These are phyloP conservation scores for Drosophila differens DNA, from an alignment of 2,888 invertebrate genomes.

Conservation along the genomic window DNA sequence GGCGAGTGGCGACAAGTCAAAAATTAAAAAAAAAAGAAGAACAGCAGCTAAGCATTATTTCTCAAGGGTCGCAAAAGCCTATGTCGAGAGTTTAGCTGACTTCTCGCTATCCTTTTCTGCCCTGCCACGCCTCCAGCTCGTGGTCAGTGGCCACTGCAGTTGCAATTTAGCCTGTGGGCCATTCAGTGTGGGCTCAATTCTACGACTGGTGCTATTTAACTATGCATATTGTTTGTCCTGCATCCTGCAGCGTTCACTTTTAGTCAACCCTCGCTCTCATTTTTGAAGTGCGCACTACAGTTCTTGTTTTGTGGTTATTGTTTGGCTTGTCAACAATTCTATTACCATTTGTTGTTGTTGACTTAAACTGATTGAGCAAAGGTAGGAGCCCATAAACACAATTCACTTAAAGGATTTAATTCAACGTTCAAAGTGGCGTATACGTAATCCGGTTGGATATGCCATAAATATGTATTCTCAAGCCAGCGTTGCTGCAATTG, in stretches of 20 bases:
- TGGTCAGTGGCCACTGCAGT: slow-evolving; percentile 57
- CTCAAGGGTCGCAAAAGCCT: slow-evolving; percentile 63
- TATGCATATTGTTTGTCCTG: slow-evolving; percentile 45
- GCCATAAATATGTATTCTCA: slow-evolving; percentile 2
- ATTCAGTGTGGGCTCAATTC: slow-evolving; percentile 45
- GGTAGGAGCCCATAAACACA: slow-evolving; percentile 4
- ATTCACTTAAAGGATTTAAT: slow-evolving; percentile 27
- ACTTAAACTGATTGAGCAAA: slow-evolving; percentile 43
- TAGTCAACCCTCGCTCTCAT: slow-evolving; percentile 50
- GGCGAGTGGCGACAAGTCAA: slow-evolving; percentile 4
- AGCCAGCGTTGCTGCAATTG: not conserved
- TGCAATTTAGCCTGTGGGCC: slow-evolving; percentile 15
- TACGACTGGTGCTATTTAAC: slow-evolving; percentile 16
- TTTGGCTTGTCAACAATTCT: slow-evolving; percentile 67
- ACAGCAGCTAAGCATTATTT: slow-evolving; percentile 73
- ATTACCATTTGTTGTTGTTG: slow-evolving; percentile 68
- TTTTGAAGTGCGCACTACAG: slow-evolving; percentile 55
- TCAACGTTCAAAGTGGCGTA: slow-evolving; percentile 39
- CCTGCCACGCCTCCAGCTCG: slow-evolving; percentile 11
- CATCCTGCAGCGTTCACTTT: slow-evolving; percentile 48
- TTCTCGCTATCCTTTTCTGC: slow-evolving; percentile 5
- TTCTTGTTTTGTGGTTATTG: slow-evolving; percentile 43
- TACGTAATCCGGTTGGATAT: slow-evolving; percentile 29
- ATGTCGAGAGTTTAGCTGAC: slow-evolving; percentile 50
- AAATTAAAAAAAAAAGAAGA: slow-evolving; percentile 36